These are phyloP conservation scores for Eristalis intricaria DNA, from an alignment of 2,888 invertebrate genomes.

Conservation along the genomic window DNA sequence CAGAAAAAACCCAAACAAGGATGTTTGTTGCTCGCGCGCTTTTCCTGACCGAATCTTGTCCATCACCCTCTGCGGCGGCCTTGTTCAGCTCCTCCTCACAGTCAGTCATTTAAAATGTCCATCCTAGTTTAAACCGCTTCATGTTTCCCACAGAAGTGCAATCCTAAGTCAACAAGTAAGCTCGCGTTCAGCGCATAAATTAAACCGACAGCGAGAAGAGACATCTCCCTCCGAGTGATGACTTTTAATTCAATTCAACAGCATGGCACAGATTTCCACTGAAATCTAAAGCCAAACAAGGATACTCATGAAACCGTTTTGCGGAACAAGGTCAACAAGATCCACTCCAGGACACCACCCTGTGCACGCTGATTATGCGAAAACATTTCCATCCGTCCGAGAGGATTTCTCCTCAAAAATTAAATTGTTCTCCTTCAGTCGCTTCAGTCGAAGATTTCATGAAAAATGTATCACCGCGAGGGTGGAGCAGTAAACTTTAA, in stretches of 20 bases:
- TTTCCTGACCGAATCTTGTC: no score
- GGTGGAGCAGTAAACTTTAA: neutral
- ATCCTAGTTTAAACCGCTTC: no score
- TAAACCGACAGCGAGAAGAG: neutral
- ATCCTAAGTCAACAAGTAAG: neutral
- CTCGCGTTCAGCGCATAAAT: neutral
- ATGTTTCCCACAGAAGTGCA: no score
- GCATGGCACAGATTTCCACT: neutral
- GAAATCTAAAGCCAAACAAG: neutral
- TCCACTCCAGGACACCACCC: neutral
- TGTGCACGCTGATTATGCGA: conserved; percentile 1
- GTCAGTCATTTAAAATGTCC: no score
- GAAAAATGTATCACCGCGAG: neutral
- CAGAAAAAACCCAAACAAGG: no score
- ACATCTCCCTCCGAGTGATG: neutral
- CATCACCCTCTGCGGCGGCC: no score
- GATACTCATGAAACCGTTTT: neutral
- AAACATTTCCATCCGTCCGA: neutral
- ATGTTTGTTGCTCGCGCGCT: no score
- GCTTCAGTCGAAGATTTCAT: neutral
- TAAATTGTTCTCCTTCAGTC: conserved; percentile 13
- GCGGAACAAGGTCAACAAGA: conserved; percentile 6
- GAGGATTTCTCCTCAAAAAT: conserved; percentile 10
- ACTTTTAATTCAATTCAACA: neutral
- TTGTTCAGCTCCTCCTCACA: no score